Percentiles rank a stretch among this genome's conserved stretches.
phyloP scores from a whole-genome alignment of 2,888 invertebrate genomes.

The Seira musarum region DNA sequence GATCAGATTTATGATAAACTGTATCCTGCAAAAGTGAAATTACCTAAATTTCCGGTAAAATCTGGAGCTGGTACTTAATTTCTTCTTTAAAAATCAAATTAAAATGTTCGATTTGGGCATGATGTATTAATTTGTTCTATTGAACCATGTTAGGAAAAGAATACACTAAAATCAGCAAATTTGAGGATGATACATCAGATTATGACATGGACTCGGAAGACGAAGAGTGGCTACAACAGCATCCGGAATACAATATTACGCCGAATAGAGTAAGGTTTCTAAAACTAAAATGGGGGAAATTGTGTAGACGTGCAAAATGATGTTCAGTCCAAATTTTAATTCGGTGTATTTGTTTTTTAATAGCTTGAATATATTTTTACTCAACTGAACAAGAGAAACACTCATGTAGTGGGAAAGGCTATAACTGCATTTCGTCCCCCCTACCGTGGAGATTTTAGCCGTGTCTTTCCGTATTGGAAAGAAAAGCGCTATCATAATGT shows the following conservation, averaged over 20 bases:
- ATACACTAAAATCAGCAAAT: background rate
- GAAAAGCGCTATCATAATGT: conserved; percentile 43
- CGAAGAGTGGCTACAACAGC: conserved; percentile 35
- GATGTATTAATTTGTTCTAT: background rate
- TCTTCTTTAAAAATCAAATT: no score
- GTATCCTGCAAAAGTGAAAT: background rate
- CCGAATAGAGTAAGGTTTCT: conserved; percentile 27
- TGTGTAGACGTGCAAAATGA: no score
- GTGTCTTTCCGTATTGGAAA: conserved; percentile 47
- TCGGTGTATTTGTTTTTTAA: conserved; percentile 1
- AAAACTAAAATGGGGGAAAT: background rate
- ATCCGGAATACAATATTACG: conserved; percentile 13
- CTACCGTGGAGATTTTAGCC: conserved; percentile 26
- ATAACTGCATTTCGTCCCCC: conserved; percentile 22
- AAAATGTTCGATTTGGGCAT: no score
- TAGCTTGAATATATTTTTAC: conserved; percentile 44
- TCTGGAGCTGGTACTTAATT: conserved; percentile 18
- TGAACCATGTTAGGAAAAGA: background rate
- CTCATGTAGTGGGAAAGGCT: conserved; percentile 35
- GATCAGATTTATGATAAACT: background rate
- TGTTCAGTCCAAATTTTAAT: no score
- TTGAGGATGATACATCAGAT: conserved; percentile 14
- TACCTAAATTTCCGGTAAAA: conserved; percentile 15
- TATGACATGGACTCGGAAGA: conserved; percentile 51
- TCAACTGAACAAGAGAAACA: conserved; percentile 33